These are phyloP conservation scores for Tachysurus vachellii DNA, from an alignment of 2,113 vertebrate genomes.

Conservation along the genomic window DNA sequence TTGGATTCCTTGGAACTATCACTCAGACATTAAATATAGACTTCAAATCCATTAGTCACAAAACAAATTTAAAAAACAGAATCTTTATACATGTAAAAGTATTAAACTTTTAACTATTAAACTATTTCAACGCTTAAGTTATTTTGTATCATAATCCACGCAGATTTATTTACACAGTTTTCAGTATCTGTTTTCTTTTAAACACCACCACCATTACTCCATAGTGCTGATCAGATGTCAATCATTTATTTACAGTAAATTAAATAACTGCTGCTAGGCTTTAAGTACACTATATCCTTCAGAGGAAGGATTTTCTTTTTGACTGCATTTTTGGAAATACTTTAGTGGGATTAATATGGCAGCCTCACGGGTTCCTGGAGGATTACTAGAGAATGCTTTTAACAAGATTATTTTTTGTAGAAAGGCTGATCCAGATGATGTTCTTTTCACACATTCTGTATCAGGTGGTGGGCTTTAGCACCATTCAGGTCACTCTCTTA, in stretches of 20 bases:
- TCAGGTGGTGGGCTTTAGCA: constrained; percentile 8
- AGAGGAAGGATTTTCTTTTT: constrained; percentile 36
- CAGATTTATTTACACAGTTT: constrained; percentile 10
- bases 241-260: constrained; percentile 18
- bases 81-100: background rate
- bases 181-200: background rate
- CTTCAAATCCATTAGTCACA: too few species aligned
- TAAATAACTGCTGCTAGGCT: background rate
- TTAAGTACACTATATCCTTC: constrained; percentile 11
- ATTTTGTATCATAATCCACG: background rate
- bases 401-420: constrained; percentile 50
- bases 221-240: background rate
- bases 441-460: constrained; percentile 22
- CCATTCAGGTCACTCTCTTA: background rate
- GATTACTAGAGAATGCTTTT: constrained; percentile 49
- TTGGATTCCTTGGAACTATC: background rate
- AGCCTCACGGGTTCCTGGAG: constrained; percentile 33
- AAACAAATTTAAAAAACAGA: too few species aligned
- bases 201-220: background rate
- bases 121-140: too few species aligned
- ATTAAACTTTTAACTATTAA: too few species aligned
- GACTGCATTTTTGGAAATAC: constrained; percentile 42
- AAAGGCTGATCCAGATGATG: constrained; percentile 28
- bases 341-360: constrained; percentile 48
- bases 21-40: too few species aligned